Base-by-base conservation (phyloP, 2,888 invertebrate species). In the Bibio marci region DNA sequence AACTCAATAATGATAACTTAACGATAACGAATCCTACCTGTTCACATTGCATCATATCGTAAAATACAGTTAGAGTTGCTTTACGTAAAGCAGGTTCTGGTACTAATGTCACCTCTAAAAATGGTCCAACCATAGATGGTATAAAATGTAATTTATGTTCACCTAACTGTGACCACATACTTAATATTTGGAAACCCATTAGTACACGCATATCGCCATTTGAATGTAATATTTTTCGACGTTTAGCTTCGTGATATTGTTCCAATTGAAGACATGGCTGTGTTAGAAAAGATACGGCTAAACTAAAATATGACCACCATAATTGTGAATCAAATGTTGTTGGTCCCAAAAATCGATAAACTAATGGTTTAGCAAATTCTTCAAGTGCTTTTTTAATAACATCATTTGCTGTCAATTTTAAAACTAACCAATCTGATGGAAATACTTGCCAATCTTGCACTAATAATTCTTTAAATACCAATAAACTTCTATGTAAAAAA, bases 31-130 rank as follows among this genome's bases (percentile, higher is more conserved):
- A 13, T 4, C 45, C 36, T 39, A 58, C 53, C 69, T 67, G 79
- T 54, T 94, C 92, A 50, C 86, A 86, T 47, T 91, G 86, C 85
- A 95, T 92, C 72, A 95, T 82, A 49, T 92, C 88, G 51, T 88
- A 92, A 50, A 94, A 82, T 33, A 94, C 88, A 7, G 88, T 86
- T 11, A 94, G 62, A 0, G 91, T 92, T 0, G 88, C 87, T 48
- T 87, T 80, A 0, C 94, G 71, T 7, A 95, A 59, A 47, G 83
- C 81, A 28, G 73, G 73, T 52, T 90, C 86, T 1, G 85, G 83
- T 5, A 94, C 88, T 26, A 94, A 65, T 0, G 92, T 92, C 4
- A 94, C 88, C 62, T 92, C 88, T 31, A 95, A 67, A 49, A 94
- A 82, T 0, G 90, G 91, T 0, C 91, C 91, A 7, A 94, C 90